Evolutionary conservation across 2,888 invertebrate species (phyloP), one percentile per base, ranked within the genome.

Genomic region (Ceratothoa steindachneri): DNA sequence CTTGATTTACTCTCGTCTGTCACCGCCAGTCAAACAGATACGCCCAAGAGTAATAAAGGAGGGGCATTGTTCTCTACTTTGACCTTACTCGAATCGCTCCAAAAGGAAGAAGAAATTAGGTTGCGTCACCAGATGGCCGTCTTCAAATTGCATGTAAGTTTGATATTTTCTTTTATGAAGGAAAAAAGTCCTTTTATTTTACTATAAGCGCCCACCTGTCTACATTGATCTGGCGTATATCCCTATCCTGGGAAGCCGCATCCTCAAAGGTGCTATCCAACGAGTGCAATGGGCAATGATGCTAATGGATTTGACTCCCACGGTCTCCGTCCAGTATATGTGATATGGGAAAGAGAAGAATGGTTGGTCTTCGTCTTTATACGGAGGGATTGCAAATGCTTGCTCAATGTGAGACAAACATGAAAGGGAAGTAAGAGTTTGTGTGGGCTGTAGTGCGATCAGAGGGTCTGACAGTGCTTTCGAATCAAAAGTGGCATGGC

Each of bases 121-220:
- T 72, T 67, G 12, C 66, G 72, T 24, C 78, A 79, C 52, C 75
- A 73, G 69, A 73, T 69, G 28, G 68, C 72, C 22, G 30, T 79
- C 5, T 67, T 79, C 0, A 79, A 76, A 51, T 30, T 79, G n/a
- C 78, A 79, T 67, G 78, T 79, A 53, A 76, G 69, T 9, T 55
- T 15, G 15, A 69, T 67, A 19, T 1, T n/a, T n/a, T n/a, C n/a
- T n/a, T n/a, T n/a, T 15, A 51, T 51, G 51, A 51, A 12, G 51
- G 12, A 12, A 51, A 15, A 12, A 12, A 15, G 12, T 51, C 12
- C 51, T 51, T 12, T 15, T 51, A 15, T 12, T 15, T 12, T 15
- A 15, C 51, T 51, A 15, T 51, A 12, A 51, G 12, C 12, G 15
- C 51, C 12, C 15, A 12, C n/a, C n/a, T 51, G 9, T 15, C 9